Evolutionary conservation across 1,140 invertebrate genomes (phyloP).

Genomic region (Bombus consobrinus): DNA sequence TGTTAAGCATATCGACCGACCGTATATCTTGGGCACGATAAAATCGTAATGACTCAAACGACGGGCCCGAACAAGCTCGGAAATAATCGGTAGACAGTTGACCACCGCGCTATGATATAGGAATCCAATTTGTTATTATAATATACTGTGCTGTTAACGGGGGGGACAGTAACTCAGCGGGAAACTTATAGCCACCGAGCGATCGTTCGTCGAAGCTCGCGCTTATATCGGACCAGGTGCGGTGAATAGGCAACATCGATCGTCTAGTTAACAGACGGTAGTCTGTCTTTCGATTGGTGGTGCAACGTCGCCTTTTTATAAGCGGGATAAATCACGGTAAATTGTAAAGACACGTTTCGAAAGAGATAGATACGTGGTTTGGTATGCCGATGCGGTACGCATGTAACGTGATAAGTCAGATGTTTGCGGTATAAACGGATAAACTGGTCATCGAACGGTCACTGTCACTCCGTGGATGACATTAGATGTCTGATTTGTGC

Average conservation of each 20-base stretch:
- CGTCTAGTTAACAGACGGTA: conserved; percentile 4
- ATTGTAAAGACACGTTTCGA: too few species aligned
- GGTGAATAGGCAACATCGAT: not conserved
- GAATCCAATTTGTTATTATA: conserved; percentile 50
- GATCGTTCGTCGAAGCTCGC: not conserved
- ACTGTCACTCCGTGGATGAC: too few species aligned
- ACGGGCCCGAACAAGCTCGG: conserved; percentile 21
- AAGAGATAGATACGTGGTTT: too few species aligned
- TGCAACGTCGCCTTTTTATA: not conserved
- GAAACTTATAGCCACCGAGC: not conserved
- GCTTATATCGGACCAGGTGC: conserved; percentile 12
- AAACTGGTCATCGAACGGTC: too few species aligned
- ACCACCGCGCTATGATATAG: conserved; percentile 41
- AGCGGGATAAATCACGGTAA: not conserved
- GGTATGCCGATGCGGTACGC: too few species aligned
- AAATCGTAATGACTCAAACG: conserved; percentile 49
- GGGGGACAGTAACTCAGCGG: not conserved
- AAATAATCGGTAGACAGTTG: conserved; percentile 40
- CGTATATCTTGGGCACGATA: conserved; percentile 52
- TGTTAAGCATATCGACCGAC: conserved; percentile 45
- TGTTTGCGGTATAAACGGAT: too few species aligned
- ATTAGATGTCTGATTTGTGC: too few species aligned
- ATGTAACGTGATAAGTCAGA: too few species aligned
- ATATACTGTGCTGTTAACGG: conserved; percentile 40
- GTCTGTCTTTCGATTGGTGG: not conserved